Conservation (phyloP, 2,113 vertebrate genomes). For the Phylloscopus whistleri region DNA sequence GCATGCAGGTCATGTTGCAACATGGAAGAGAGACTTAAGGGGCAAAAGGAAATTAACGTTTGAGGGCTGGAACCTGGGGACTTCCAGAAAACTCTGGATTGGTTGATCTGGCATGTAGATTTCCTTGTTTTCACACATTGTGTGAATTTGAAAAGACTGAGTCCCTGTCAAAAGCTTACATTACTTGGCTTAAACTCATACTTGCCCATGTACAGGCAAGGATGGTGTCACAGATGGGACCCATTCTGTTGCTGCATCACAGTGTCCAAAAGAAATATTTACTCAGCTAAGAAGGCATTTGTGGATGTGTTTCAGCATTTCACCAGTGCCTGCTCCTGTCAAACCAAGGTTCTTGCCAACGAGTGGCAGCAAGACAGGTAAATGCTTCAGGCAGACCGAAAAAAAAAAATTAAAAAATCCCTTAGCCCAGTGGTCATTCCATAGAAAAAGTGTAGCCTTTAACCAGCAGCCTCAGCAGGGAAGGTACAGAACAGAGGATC, state of each 20-base stretch:
- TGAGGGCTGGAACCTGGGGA: neutral
- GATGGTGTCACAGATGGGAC: neutral
- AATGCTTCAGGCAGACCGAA: neutral
- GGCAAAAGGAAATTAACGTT: conserved; percentile 30
- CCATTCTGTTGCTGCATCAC: neutral
- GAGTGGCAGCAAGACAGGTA: neutral
- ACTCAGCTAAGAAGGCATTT: neutral
- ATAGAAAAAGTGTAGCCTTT: neutral
- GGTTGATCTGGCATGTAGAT: neutral
- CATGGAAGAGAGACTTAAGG: neutral
- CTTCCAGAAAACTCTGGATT: neutral
- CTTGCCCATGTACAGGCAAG: neutral
- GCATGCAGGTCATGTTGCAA: neutral
- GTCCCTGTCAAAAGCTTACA: neutral
- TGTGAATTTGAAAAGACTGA: neutral
- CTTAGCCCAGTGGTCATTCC: neutral
- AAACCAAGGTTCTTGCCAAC: neutral
- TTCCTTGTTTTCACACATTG: neutral
- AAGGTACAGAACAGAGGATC: neutral
- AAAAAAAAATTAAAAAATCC: neutral
- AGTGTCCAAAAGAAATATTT: conserved; percentile 32
- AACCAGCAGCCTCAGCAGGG: neutral
- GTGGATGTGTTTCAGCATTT: neutral
- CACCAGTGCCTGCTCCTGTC: neutral
- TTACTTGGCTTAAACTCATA: neutral